Percentiles rank a stretch among this genome's conserved stretches.
Evolutionary conservation across 2,888 invertebrate species (phyloP).

Genomic region (Palloptera scutellata): DNA sequence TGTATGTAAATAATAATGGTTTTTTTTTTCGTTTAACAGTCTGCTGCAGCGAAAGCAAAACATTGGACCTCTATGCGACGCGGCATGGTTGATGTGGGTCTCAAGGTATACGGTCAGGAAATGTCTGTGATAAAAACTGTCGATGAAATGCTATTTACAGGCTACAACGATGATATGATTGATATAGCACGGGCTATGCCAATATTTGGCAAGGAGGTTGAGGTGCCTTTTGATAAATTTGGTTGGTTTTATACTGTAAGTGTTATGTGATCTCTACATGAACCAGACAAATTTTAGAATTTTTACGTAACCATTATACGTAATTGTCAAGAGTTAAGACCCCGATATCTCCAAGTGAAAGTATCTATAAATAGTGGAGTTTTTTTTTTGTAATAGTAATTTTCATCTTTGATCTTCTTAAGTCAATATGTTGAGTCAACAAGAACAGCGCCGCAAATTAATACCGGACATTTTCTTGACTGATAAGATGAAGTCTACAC

Average conservation of each 20-base stretch:
- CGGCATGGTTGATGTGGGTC: constrained; percentile 69
- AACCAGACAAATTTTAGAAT: too few species aligned
- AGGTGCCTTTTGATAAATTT: constrained; percentile 77
- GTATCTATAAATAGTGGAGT: too few species aligned
- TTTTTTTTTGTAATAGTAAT: too few species aligned
- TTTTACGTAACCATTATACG: too few species aligned
- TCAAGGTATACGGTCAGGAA: constrained; percentile 68
- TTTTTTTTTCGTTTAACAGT: constrained; percentile 58
- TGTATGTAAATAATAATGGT: background rate
- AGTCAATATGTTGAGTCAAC: too few species aligned
- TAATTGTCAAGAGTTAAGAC: too few species aligned
- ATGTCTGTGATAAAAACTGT: constrained; percentile 72
- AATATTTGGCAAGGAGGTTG: constrained; percentile 66
- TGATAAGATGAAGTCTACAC: too few species aligned
- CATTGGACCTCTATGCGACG: constrained; percentile 69
- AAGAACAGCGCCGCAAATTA: too few species aligned
- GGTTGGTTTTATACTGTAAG: constrained; percentile 83
- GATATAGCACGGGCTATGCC: constrained; percentile 71
- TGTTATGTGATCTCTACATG: background rate
- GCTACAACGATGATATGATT: constrained; percentile 79
- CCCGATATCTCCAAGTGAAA: too few species aligned
- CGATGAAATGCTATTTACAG: constrained; percentile 78
- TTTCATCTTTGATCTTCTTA: too few species aligned
- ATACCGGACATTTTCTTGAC: too few species aligned
- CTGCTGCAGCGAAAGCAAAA: constrained; percentile 66